A percentile compares a stretch with the other conserved stretches of the same genome.
Evolutionary conservation across 2,113 vertebrate species (phyloP).

Genomic region (Acanthisitta chloris): DNA sequence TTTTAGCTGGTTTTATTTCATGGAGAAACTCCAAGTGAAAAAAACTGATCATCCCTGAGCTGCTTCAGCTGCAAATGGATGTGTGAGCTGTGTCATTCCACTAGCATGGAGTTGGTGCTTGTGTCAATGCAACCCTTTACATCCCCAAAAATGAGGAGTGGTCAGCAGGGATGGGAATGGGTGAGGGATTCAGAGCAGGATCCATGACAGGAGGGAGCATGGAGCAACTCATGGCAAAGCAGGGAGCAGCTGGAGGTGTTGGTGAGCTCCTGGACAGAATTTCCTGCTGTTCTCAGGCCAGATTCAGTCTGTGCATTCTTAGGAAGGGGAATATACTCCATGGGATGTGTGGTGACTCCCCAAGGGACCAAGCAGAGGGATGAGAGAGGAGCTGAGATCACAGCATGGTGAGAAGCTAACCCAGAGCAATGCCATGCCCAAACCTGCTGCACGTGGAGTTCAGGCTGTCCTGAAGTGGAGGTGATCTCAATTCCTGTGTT

Average conservation of each 20-base stretch:
- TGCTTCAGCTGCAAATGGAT: neutral
- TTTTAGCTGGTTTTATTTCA: neutral
- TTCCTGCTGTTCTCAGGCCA: neutral
- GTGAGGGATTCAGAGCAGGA: neutral
- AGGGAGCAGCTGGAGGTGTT: neutral
- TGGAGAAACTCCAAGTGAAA: neutral
- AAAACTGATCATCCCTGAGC: neutral
- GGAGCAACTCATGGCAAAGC: neutral
- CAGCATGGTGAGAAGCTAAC: neutral
- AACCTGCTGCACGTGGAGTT: accelerated
- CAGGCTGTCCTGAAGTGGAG: neutral
- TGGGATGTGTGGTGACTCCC: neutral
- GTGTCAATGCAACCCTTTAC: neutral
- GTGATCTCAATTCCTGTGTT: neutral
- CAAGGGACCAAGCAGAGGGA: neutral
- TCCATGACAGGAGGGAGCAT: neutral
- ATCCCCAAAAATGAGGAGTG: accelerated
- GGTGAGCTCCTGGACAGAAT: neutral
- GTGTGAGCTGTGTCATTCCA: neutral
- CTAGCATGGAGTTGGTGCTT: too few relatives aligned
- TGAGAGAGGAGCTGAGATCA: neutral
- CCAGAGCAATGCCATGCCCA: neutral
- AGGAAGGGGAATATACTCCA: neutral
- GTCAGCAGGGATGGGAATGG: neutral
- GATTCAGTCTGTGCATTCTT: neutral